Evolutionary conservation across 2,888 invertebrate genomes (phyloP), one percentile per base, ranked within the genome.

Genomic region (Cactoblastis cactorum): DNA sequence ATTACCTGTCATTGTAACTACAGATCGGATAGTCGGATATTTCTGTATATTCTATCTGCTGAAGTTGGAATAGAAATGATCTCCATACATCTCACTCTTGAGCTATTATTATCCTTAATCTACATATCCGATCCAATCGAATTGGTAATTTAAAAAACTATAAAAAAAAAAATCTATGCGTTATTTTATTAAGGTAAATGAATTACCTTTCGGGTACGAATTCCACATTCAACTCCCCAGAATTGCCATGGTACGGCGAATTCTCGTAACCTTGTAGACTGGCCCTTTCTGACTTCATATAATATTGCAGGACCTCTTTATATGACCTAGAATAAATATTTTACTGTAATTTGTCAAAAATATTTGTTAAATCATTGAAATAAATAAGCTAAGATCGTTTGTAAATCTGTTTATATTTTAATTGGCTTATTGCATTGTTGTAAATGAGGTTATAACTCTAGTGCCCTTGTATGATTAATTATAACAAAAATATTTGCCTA

Each of bases 141-240:
- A n/a, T n/a, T n/a, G n/a, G n/a, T n/a, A n/a, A n/a, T n/a, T n/a
- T n/a, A n/a, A n/a, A n/a, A n/a, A n/a, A n/a, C n/a, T n/a, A n/a
- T n/a, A n/a, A n/a, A n/a, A n/a, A n/a, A n/a, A n/a, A n/a, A n/a
- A n/a, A n/a, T n/a, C n/a, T n/a, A n/a, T n/a, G n/a, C n/a, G n/a
- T 22, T 4, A 28, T 28, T 28, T 28, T 8, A 28, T 6, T 28
- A 6, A 3, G 3, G 22, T 45, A 28, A 0, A 49, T 35, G 47
- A 37, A 34, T 56, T 65, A 77, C 82, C 65, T 78, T 46, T 59
- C 91, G 0, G 84, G 79, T 1, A 92, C 84, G 65, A 92, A 90
- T 67, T 92, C 92, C 0, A 92, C 89, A 55, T 80, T 91, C 55
- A 93, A 72, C 22, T 90, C 91, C 0, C 94, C 94, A 3, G 84